These are phyloP conservation scores for Leptinotarsa peninsularis DNA, from an alignment of 2,888 invertebrate species.

Conservation along the genomic window DNA sequence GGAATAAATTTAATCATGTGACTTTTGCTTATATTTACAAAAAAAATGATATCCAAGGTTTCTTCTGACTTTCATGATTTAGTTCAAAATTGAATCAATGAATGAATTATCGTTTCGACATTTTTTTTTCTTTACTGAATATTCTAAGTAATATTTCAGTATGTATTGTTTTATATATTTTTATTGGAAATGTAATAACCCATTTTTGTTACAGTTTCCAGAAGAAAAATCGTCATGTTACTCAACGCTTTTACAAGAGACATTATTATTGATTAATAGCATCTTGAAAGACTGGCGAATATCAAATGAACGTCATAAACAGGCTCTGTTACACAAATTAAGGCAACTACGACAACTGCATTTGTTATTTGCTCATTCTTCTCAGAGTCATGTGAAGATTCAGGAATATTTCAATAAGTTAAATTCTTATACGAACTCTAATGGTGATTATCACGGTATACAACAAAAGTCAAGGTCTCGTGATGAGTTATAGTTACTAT, in stretches of 20 bases:
- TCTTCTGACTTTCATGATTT: too few relatives aligned
- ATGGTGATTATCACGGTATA: not conserved
- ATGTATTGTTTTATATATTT: not conserved
- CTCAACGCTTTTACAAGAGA: conserved; percentile 68
- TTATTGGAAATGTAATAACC: not conserved
- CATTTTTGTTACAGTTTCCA: conserved; percentile 43
- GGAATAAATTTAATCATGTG: too few relatives aligned
- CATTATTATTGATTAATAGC: conserved; percentile 67
- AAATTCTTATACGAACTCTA: conserved; percentile 27
- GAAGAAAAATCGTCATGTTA: conserved; percentile 66
- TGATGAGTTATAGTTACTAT: conserved; percentile 12
- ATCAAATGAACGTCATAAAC: conserved; percentile 54
- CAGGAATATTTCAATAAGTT: conserved; percentile 50
- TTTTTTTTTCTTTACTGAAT: too few relatives aligned
- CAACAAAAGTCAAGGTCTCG: not conserved
- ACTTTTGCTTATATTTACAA: too few relatives aligned
- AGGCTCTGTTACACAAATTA: conserved; percentile 57
- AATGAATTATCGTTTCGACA: too few relatives aligned
- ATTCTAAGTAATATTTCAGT: not conserved
- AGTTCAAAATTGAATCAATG: too few relatives aligned
- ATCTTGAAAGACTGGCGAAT: conserved; percentile 70
- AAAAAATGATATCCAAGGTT: too few relatives aligned
- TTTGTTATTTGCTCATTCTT: conserved; percentile 59
- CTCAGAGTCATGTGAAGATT: conserved; percentile 47
- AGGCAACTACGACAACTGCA: conserved; percentile 61